These are phyloP conservation scores for Malurus leucopterus DNA, from an alignment of 2,797 vertebrate species.

Conservation along the genomic window DNA sequence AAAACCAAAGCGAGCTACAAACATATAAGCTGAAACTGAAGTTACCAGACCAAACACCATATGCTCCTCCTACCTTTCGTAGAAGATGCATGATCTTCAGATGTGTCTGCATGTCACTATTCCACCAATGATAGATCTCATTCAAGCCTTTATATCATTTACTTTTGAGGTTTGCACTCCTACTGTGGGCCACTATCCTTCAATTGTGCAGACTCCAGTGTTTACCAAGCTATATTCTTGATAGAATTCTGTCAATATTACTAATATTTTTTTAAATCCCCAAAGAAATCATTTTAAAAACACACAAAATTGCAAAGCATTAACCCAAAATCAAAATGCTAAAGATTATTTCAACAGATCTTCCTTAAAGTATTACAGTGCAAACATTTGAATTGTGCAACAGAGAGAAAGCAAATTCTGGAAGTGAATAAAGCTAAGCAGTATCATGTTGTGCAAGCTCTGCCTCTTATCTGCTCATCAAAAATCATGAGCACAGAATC, in stretches of 20 bases:
- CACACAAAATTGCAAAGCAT: background rate
- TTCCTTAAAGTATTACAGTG: background rate
- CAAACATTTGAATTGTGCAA: background rate
- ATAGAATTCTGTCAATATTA: background rate
- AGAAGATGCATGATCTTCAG: background rate
- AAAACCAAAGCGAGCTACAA: background rate
- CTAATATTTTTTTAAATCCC: rapidly evolving
- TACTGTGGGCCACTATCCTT: background rate
- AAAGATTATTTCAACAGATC: background rate
- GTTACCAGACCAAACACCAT: background rate
- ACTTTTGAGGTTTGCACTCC: background rate
- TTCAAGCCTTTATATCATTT: background rate
- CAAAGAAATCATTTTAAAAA: background rate
- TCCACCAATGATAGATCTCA: background rate
- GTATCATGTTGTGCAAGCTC: background rate
- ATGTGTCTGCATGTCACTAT: background rate
- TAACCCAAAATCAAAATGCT: rapidly evolving
- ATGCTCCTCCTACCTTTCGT: background rate
- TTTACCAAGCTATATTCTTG: background rate
- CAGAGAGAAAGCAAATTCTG: background rate
- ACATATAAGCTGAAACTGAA: background rate
- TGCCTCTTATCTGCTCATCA: background rate
- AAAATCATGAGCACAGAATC: background rate
- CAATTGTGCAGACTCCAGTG: background rate
- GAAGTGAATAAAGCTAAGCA: background rate